These are phyloP conservation scores for Lepeophtheirus salmonis DNA, from an alignment of 1,140 invertebrate genomes.

Conservation along the genomic window DNA sequence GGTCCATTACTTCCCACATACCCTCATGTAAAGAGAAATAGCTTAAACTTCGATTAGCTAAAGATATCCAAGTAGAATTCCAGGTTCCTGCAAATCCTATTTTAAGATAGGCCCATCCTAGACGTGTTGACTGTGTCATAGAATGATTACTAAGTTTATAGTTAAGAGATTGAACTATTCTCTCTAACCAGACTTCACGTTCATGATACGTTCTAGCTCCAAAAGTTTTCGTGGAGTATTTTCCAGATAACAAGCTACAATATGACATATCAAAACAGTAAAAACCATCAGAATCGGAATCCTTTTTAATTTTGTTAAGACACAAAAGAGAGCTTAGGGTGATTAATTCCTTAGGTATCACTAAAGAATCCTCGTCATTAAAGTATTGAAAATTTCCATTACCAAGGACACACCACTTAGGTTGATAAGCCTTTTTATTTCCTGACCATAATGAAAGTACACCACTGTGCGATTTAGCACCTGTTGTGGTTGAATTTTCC, in stretches of 20 bases:
- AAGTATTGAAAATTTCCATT: slow-evolving; percentile 2
- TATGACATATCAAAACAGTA: slow-evolving; percentile 5
- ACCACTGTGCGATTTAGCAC: background rate
- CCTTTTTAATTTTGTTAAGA: slow-evolving; percentile 2
- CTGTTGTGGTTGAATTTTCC: background rate
- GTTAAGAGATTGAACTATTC: slow-evolving; percentile 1
- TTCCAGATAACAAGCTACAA: background rate
- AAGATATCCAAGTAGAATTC: background rate
- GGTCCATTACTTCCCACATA: slow-evolving; percentile 8
- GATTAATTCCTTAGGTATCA: slow-evolving; percentile 3
- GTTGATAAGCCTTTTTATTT: background rate
- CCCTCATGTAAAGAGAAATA: background rate
- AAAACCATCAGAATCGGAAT: background rate
- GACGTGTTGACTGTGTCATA: background rate
- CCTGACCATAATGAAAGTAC: background rate
- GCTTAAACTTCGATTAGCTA: background rate
- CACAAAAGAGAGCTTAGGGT: background rate
- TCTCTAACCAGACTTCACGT: slow-evolving; percentile 6
- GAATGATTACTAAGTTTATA: background rate
- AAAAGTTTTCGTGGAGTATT: background rate
- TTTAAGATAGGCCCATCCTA: slow-evolving; percentile 9
- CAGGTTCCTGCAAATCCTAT: background rate
- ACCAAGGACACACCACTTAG: slow-evolving; percentile 13
- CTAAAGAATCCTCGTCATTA: slow-evolving; percentile 5
- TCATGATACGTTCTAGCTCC: background rate